These are phyloP conservation scores for Bradynema listronoti DNA, from an alignment of 1,140 invertebrate genomes.

Conservation along the genomic window DNA sequence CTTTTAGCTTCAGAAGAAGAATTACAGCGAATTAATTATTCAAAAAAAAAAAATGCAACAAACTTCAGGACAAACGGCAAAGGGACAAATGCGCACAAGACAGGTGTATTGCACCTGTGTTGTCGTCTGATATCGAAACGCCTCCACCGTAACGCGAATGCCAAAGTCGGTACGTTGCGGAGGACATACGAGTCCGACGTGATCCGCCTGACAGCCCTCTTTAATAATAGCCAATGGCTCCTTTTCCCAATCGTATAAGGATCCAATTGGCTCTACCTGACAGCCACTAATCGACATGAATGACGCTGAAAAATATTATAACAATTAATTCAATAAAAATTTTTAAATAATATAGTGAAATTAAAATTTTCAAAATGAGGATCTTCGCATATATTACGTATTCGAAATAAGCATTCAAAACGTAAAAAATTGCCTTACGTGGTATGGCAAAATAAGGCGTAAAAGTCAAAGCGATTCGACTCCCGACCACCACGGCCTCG, in stretches of 20 bases:
- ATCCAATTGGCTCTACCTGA: constrained; percentile 56
- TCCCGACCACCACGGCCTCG: constrained; percentile 57
- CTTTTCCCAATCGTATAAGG: constrained; percentile 56
- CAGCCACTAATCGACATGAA: constrained; percentile 56
- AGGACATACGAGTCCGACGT: constrained; percentile 55
- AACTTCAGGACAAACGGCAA: constrained; percentile 49
- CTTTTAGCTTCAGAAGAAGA: too few species aligned
- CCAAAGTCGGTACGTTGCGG: constrained; percentile 54
- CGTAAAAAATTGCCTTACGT: constrained; percentile 34
- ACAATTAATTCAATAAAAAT: too few species aligned
- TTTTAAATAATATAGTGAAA: too few species aligned
- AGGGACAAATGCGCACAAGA: constrained; percentile 53
- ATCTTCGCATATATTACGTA: too few species aligned
- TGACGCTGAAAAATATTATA: constrained; percentile 40
- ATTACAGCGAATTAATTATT: too few species aligned
- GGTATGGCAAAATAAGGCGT: constrained; percentile 57
- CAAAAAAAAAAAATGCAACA: too few species aligned
- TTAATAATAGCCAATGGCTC: constrained; percentile 53
- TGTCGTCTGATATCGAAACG: constrained; percentile 57
- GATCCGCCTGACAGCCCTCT: constrained; percentile 55
- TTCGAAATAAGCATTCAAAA: constrained; percentile 4
- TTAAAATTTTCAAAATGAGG: constrained; percentile 1
- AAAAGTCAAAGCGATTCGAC: constrained; percentile 51
- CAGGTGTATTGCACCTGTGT: constrained; percentile 57
- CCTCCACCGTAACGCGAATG: constrained; percentile 52